phyloP scores from a whole-genome alignment of 2,888 invertebrate genomes.

The Entomobrya proxima region DNA sequence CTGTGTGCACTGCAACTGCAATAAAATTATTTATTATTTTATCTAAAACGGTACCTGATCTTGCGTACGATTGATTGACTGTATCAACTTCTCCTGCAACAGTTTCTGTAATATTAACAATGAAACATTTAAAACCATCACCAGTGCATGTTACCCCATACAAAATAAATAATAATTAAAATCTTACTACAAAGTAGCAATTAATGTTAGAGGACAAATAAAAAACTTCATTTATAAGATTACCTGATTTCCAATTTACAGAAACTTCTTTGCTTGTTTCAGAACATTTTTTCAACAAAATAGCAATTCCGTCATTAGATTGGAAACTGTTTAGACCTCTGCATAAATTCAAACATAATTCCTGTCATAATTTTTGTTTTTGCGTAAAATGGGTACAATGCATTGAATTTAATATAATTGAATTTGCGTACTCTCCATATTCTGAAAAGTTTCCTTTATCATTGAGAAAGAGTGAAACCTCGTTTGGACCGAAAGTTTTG shows the following conservation, averaged over 20 bases:
- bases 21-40: neutral
- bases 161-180: neutral
- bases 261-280: neutral
- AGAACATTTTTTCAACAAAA: neutral
- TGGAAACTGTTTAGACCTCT: neutral
- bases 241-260: neutral
- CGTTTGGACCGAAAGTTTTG: neutral
- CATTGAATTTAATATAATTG: neutral
- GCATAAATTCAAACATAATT: neutral
- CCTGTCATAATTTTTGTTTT: neutral
- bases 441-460: constrained; percentile 31
- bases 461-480: constrained; percentile 29
- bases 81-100: neutral
- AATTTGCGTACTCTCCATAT: constrained; percentile 7
- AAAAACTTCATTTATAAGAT: neutral
- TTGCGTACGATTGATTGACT: neutral
- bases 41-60: neutral
- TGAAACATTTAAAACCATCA: too few species aligned
- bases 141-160: too few species aligned
- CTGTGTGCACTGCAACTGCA: neutral
- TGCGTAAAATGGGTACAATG: neutral
- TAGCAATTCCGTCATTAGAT: constrained; percentile 17
- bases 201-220: too few species aligned
- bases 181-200: neutral
- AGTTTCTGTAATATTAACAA: neutral